These are phyloP conservation scores for Caenorhabditis imperialis DNA, from an alignment of 2,888 invertebrate species.

Conservation along the genomic window DNA sequence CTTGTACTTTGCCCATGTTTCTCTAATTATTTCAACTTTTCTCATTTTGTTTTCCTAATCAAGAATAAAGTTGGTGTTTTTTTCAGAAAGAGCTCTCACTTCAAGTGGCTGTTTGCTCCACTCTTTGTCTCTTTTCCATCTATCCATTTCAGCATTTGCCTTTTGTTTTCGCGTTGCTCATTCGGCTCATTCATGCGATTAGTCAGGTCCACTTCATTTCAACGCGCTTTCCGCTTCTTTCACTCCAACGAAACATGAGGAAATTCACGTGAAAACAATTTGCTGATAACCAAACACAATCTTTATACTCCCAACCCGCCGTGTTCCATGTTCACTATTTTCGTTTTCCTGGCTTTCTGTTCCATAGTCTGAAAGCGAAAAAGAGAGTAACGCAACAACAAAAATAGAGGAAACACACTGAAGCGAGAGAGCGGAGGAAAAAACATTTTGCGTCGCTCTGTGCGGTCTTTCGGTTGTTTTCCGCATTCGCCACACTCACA, in stretches of 20 bases:
- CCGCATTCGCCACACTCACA: too few species aligned
- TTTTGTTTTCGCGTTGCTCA: conserved; percentile 4
- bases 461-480: too few species aligned
- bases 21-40: conserved; percentile 1
- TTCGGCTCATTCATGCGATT: neutral
- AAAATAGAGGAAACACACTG: conserved; percentile 16
- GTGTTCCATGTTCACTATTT: conserved; percentile 6
- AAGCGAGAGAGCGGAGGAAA: conserved; percentile 20
- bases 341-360: conserved; percentile 10
- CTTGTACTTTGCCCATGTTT: neutral
- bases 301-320: neutral
- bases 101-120: neutral
- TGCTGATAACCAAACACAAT: neutral
- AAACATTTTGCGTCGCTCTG: too few species aligned
- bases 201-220: neutral
- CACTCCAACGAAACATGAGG: neutral
- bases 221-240: conserved; percentile 1
- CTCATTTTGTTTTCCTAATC: neutral
- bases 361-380: neutral
- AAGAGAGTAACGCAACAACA: conserved; percentile 21
- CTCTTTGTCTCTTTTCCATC: neutral
- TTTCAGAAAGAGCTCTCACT: neutral
- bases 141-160: neutral
- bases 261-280: conserved; percentile 1
- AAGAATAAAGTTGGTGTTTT: too few species aligned